Conservation (phyloP, 2,888 invertebrate species). For the Anaspis maculata region DNA sequence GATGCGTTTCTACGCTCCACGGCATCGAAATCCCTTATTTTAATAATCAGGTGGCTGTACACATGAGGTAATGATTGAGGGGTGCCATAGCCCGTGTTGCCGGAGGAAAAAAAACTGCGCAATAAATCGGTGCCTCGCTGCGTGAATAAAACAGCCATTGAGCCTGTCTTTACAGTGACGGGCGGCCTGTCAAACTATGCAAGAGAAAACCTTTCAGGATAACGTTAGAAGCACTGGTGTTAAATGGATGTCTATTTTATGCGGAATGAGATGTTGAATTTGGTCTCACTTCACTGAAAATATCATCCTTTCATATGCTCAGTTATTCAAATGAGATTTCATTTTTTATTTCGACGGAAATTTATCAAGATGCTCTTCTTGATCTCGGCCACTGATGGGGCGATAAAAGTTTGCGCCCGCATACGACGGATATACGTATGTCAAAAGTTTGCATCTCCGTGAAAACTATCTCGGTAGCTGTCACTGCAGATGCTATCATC, state of each 20-base stretch:
- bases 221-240: no score
- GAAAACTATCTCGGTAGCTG: no score
- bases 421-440: no score
- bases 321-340: constrained; percentile 18
- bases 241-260: constrained; percentile 22
- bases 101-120: constrained; percentile 5
- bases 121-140: constrained; percentile 5
- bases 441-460: constrained; percentile 21
- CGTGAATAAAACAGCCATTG: constrained; percentile 16
- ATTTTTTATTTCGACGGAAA: constrained; percentile 20
- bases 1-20: constrained; percentile 8
- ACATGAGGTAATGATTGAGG: constrained; percentile 5
- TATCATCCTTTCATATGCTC: constrained; percentile 13
- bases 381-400: constrained; percentile 15
- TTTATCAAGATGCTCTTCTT: constrained; percentile 22
- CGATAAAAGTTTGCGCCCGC: constrained; percentile 15
- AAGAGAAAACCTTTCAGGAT: constrained; percentile 14
- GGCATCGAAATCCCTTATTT: no score
- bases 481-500: no score
- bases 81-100: constrained; percentile 5
- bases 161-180: constrained; percentile 5
- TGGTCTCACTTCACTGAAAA: constrained; percentile 5
- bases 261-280: constrained; percentile 19
- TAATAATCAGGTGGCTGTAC: constrained; percentile 5
- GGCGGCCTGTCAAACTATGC: constrained; percentile 10